phyloP scores from a whole-genome alignment of 2,888 invertebrate species.

The Torymus auratus region DNA sequence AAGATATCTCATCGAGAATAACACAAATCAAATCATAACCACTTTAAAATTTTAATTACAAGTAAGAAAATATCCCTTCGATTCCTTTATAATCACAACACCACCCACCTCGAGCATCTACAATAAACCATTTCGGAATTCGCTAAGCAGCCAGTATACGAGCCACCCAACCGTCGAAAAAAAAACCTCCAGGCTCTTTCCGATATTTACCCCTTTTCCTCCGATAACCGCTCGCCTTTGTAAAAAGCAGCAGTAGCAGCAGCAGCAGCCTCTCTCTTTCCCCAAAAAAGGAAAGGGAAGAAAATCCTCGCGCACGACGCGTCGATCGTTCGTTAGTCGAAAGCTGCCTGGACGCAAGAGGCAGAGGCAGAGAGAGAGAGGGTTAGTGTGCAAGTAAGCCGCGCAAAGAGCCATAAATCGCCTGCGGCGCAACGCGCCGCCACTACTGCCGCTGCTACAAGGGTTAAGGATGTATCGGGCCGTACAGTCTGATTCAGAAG shows the following conservation, averaged over 20 bases:
- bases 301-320: slow-evolving; percentile 34
- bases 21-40: no score
- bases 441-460: slow-evolving; percentile 17
- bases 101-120: neutral
- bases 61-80: no score
- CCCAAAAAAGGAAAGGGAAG: neutral
- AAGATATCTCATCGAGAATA: no score
- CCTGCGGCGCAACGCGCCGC: slow-evolving; percentile 32
- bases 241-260: neutral
- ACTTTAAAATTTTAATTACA: no score
- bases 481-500: slow-evolving; percentile 37
- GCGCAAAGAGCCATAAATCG: slow-evolving; percentile 49
- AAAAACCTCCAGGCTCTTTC: slow-evolving; percentile 14
- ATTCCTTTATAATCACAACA: no score
- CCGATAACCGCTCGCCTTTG: neutral
- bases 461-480: slow-evolving; percentile 51
- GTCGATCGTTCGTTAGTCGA: slow-evolving; percentile 54
- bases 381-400: slow-evolving; percentile 48
- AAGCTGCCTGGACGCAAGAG: slow-evolving; percentile 1
- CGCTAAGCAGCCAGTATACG: neutral
- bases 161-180: neutral
- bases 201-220: slow-evolving; percentile 11
- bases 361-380: neutral
- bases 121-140: neutral
- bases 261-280: no score